Evolutionary conservation across 2,797 vertebrate genomes (phyloP).

Genomic region (Meda fulgida): DNA sequence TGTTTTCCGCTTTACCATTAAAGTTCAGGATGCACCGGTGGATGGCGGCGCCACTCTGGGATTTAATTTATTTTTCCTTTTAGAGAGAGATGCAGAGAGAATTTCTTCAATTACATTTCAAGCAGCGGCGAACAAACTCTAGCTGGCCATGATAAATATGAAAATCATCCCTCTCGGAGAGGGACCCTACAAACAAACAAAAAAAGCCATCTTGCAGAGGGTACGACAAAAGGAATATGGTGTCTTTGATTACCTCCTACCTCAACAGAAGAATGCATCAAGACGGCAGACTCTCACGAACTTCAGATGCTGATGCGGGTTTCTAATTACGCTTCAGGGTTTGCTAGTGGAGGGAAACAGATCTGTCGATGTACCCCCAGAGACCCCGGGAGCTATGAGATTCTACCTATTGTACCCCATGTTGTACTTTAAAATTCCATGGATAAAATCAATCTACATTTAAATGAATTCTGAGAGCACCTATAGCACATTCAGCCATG

Average conservation of each 20-base stretch:
- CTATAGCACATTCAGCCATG: slow-evolving; percentile 19
- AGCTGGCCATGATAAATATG: slow-evolving; percentile 62
- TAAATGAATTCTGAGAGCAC: slow-evolving; percentile 55
- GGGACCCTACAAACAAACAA: slow-evolving; percentile 47
- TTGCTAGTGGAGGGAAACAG: slow-evolving; percentile 33
- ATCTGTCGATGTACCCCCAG: slow-evolving; percentile 26
- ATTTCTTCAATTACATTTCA: slow-evolving; percentile 68
- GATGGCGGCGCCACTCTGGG: slow-evolving; percentile 42
- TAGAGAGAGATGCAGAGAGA: slow-evolving; percentile 53
- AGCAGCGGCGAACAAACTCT: slow-evolving; percentile 45
- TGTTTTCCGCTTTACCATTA: slow-evolving; percentile 48
- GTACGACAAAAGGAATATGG: slow-evolving; percentile 16
- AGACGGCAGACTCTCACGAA: background rate
- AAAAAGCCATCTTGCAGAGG: slow-evolving; percentile 25
- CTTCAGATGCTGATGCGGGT: slow-evolving; percentile 19
- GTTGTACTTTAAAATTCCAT: slow-evolving; percentile 40
- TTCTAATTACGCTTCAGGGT: slow-evolving; percentile 37
- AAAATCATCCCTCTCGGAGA: slow-evolving; percentile 56
- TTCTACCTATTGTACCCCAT: slow-evolving; percentile 37
- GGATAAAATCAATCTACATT: slow-evolving; percentile 60
- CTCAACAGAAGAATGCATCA: background rate
- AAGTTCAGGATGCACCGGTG: slow-evolving; percentile 49
- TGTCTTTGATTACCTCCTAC: slow-evolving; percentile 43
- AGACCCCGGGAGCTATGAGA: slow-evolving; percentile 31
- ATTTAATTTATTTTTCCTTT: slow-evolving; percentile 66